Evolutionary conservation across 1,140 invertebrate species (phyloP).

Genomic region (Halictus rubicundus): DNA sequence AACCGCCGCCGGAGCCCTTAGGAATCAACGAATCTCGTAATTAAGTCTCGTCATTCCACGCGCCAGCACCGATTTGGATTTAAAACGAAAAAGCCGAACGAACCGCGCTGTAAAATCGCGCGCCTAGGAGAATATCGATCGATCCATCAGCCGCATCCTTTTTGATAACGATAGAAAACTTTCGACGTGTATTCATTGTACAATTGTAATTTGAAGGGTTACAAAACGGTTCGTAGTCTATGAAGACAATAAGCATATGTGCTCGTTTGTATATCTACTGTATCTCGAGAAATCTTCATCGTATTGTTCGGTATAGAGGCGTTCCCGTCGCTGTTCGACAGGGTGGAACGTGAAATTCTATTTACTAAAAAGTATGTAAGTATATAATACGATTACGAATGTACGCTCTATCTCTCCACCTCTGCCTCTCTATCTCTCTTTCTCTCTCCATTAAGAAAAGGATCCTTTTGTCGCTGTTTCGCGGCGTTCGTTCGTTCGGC

Average conservation of each 20-base stretch:
- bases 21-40: conserved; percentile 15
- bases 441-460: background rate
- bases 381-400: conserved; percentile 6
- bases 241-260: conserved; percentile 69
- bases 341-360: conserved; percentile 33
- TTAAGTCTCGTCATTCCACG: background rate
- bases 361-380: conserved; percentile 42
- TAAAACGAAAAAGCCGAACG: no score
- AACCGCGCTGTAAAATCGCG: conserved; percentile 28
- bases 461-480: conserved; percentile 22
- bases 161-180: conserved; percentile 35
- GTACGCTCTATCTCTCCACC: background rate
- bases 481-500: conserved; percentile 45
- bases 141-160: background rate
- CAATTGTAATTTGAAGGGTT: conserved; percentile 34
- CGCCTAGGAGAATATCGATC: background rate
- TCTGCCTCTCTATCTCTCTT: background rate
- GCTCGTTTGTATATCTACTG: conserved; percentile 62
- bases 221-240: conserved; percentile 52
- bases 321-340: conserved; percentile 25
- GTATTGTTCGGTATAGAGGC: conserved; percentile 20
- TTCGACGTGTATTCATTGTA: conserved; percentile 18
- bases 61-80: no score
- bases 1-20: no score
- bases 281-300: conserved; percentile 40